Evolutionary conservation across 2,113 vertebrate genomes (phyloP), one percentile per base, ranked within the genome.

Genomic region (Antigone vipio): DNA sequence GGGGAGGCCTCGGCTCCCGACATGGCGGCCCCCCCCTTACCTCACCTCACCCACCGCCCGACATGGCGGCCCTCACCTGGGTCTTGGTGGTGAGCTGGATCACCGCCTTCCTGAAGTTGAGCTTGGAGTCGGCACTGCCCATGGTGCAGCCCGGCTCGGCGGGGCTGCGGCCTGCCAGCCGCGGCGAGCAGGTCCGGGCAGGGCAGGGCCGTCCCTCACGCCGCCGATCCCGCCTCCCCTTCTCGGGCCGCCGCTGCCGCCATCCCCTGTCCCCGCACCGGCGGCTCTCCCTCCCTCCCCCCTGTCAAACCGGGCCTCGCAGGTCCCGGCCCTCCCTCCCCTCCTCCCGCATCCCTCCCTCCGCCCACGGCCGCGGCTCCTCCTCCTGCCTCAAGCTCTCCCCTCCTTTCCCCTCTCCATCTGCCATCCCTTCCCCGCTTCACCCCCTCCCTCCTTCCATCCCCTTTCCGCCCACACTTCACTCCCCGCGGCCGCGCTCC

Each of bases 81-180:
- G 99, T 99, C 98, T 99, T 99, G 85, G 99, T 99, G 87, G 99
- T 99, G 94, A 99, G 99, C 97, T 99, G 99, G 95, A 99, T 99
- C 93, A 99, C 99, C 52, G 99, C 99, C 97, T 99, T 99, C 97
- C 99, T 99, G 98, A 99, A 99, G 98, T 99, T 99, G 53, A 99
- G 98, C 97, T 99, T 99, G 45, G 99, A 99, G 97, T 99, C 99
- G 71, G 98, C 98, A 97, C 98, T 99, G 83, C 99, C 99, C 99
- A 99, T 99, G 85, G 96, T 97, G 79, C 64, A 77, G 89, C 90
- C 95, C 72, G 60, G 64, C 68, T 29, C 59, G 58, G 77, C 79
- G 81, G 38, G 50, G 63, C 68, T 76, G 69, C 56, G 53, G 66
- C 55, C 55, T 22, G 69, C 26, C 19, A 67, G 73, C 34, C 24